Evolutionary conservation across 2,888 invertebrate genomes (phyloP).

Genomic region (Machimus rusticus): DNA sequence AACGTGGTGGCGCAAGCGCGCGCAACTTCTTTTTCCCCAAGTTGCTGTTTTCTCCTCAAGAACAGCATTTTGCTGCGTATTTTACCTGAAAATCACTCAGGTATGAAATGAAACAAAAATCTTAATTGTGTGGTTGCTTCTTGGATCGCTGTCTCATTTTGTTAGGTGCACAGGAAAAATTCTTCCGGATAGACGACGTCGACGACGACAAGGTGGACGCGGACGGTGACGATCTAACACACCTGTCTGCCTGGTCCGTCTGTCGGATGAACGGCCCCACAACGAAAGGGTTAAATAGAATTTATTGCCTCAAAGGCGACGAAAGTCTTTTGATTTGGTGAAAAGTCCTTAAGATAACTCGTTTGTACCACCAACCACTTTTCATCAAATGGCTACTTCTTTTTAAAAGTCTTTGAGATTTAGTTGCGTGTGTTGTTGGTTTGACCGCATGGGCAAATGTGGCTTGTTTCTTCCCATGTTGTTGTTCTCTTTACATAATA

Average conservation of each 20-base stretch:
- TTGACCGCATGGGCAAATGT: neutral
- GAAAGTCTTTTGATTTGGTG: neutral
- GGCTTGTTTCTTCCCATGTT: conserved; percentile 12
- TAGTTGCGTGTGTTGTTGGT: neutral
- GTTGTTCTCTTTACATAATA: conserved; percentile 42
- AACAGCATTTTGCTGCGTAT: conserved; percentile 20
- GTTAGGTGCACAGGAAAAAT: conserved; percentile 6
- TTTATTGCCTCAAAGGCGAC: neutral
- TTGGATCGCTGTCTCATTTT: neutral
- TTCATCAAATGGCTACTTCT: neutral
- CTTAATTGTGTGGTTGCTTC: conserved; percentile 34
- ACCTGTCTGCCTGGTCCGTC: neutral
- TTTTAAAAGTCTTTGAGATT: neutral
- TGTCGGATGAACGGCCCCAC: neutral
- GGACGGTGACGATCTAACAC: neutral
- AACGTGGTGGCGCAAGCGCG: neutral
- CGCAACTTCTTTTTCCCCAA: neutral
- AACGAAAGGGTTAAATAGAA: neutral
- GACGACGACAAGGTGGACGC: neutral
- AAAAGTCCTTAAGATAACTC: neutral
- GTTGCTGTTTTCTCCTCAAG: neutral
- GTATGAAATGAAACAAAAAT: conserved; percentile 39
- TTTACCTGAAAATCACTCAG: conserved; percentile 40
- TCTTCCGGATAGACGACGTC: conserved; percentile 14
- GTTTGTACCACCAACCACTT: neutral